phyloP scores from a whole-genome alignment of 2,113 vertebrate species.

The Lepus timidus region DNA sequence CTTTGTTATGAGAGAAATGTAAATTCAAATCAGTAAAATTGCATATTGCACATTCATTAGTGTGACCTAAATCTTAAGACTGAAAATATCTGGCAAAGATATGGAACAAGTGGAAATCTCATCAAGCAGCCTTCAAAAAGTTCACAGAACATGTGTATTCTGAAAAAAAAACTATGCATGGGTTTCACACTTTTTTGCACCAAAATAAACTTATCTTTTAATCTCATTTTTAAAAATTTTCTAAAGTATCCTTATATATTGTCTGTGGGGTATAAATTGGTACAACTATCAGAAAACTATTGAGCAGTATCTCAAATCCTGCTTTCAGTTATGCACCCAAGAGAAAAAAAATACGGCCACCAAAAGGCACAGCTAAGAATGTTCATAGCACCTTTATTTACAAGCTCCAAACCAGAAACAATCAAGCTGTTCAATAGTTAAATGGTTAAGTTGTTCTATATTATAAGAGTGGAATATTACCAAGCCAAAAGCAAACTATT shows the following conservation, averaged over 20 bases:
- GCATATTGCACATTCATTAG: not conserved
- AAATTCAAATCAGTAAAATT: conserved; percentile 40
- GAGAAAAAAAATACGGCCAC: conserved; percentile 34
- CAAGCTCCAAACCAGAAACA: conserved; percentile 1
- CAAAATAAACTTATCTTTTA: too few species aligned
- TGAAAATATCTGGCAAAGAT: not conserved
- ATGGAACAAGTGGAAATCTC: not conserved
- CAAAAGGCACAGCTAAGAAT: not conserved
- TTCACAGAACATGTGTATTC: too few species aligned
- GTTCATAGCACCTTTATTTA: not conserved
- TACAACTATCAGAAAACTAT: not conserved
- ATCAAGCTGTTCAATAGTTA: not conserved
- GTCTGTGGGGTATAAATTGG: not conserved
- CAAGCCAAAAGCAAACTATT: not conserved
- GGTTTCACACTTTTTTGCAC: too few species aligned
- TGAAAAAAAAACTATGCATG: too few species aligned
- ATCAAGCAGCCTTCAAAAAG: too few species aligned
- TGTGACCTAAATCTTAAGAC: not conserved
- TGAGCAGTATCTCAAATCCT: conserved; percentile 4
- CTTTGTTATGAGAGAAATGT: not conserved
- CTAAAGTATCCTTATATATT: not conserved
- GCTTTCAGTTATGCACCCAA: not conserved
- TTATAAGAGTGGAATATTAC: not conserved
- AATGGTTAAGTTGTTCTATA: not conserved
- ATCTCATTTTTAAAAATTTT: not conserved